Evolutionary conservation across 1,140 invertebrate species (phyloP), one percentile per base, ranked within the genome.

Genomic region (Macrosteles quadrilineatus): DNA sequence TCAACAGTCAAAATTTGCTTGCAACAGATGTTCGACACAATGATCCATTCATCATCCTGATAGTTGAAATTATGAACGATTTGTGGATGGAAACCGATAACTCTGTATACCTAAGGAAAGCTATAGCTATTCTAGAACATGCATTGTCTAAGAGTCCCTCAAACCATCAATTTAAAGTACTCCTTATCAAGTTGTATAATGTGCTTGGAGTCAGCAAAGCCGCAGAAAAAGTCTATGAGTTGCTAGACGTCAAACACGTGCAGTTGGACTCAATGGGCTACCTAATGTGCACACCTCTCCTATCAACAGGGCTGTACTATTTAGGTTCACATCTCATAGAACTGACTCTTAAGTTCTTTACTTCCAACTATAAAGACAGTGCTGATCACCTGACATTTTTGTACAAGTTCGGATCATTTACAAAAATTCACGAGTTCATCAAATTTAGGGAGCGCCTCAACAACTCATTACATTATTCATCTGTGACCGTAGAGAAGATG

Each of bases 331-430:
- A 84, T 67, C 84, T 89, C 40, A 88, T 90, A 73, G 87, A 89
- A 73, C 81, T 85, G 21, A 90, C 93, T 43, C 83, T 94, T 45
- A 91, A 91, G 75, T 95, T 98, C 83, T 95, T 96, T 77, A 88
- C 91, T 55, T 87, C 88, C 67, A 95, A 93, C 80, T 89, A 91
- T 75, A 94, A 92, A 85, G 94, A 96, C 83, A 94, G 93, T 75
- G 87, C 93, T 53, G 95, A 98, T 80, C 93, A 96, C 79, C 83
- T 98, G 64, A 93, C 95, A 25, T 90, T 92, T 76, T 93, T 93
- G 1, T 98, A 97, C 80, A 96, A 96, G 78, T 97, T 90, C 81
- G 96, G 95, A 14, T 95, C 94, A 43, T 97, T 97, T 82, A 87
- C 90, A 65, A 96, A 97, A 85, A 88, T 98, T 74, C 87, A 91